Base-by-base conservation (phyloP, 2,888 invertebrate genomes). In the Blastobasis lacticolella region DNA sequence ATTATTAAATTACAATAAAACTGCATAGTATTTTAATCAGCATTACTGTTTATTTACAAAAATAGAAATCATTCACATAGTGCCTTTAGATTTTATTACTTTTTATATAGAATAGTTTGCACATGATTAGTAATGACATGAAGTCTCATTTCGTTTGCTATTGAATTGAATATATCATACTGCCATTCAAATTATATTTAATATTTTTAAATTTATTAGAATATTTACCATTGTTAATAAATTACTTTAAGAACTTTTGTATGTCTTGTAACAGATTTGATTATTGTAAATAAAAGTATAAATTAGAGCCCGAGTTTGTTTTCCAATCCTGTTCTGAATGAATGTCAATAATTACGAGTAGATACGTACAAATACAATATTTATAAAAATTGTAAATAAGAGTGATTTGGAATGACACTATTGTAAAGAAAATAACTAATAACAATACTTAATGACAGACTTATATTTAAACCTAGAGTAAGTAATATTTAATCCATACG, bases 1-100 rank as follows among this genome's bases (percentile, higher is more conserved):
- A 57, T 53, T 52, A 42, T 46, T 42, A n/a, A 50, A 45, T 54
- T 41, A 38, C 45, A 49, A 10, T 23, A 23, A 23, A 23, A 23
- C 23, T 23, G 23, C 23, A 23, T 23, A 6, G 46, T 38, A 51
- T 38, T 51, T 10, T 57, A 55, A 57, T 43, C 38, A 48, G 49
- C 46, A 41, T 69, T 59, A 75, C 71, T 64, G 66, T 84, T 85
- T 87, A 87, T 85, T 85, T 85, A 86, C 84, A 87, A 86, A 84
- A 86, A 81, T 85, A 84, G 75, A 81, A 81, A 81, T 71, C 63
- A 73, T 71, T 67, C 70, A 54, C 59, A 58, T 60, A 71, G 66
- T 70, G 70, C 65, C 67, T 71, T 67, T 59, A 58, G 56, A 71
- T 71, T 61, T 67, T 64, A 61, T 66, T 69, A 71, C 63, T 66